A percentile compares a stretch with the other conserved stretches of the same genome.
Conservation (phyloP, 2,888 invertebrate species). For the Alloplasta piceator region DNA sequence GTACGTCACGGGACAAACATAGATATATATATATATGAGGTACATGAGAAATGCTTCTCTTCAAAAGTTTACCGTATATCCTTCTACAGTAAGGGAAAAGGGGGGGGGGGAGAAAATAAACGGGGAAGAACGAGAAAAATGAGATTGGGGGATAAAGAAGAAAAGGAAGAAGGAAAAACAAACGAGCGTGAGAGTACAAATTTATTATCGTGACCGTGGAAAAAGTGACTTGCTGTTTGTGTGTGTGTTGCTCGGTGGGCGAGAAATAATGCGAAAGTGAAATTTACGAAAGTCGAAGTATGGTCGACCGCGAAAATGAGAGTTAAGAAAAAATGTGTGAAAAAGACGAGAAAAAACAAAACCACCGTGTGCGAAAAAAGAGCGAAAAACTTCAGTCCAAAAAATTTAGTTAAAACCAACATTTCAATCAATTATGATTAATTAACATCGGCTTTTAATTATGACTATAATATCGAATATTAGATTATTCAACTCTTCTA, state of each 20-base stretch:
- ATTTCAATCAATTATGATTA: too few species aligned
- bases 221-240: not conserved
- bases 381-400: not conserved
- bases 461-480: too few species aligned
- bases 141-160: not conserved
- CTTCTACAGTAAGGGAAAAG: constrained; percentile 6
- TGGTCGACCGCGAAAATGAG: not conserved
- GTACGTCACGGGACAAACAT: constrained; percentile 11
- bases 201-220: constrained; percentile 27
- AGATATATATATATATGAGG: not conserved
- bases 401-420: too few species aligned
- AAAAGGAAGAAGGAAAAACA: not conserved
- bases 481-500: too few species aligned
- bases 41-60: constrained; percentile 38
- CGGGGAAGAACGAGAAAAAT: not conserved
- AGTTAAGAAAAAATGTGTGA: not conserved
- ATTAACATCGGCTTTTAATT: too few species aligned
- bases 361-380: not conserved
- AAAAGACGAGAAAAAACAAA: not conserved
- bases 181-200: constrained; percentile 32
- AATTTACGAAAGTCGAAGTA: constrained; percentile 21
- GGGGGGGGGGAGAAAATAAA: not conserved
- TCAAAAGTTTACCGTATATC: constrained; percentile 20
- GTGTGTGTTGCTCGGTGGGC: not conserved
- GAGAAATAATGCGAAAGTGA: constrained; percentile 19